phyloP scores from a whole-genome alignment of 2,888 invertebrate genomes.

The Ecdyonurus torrentis region DNA sequence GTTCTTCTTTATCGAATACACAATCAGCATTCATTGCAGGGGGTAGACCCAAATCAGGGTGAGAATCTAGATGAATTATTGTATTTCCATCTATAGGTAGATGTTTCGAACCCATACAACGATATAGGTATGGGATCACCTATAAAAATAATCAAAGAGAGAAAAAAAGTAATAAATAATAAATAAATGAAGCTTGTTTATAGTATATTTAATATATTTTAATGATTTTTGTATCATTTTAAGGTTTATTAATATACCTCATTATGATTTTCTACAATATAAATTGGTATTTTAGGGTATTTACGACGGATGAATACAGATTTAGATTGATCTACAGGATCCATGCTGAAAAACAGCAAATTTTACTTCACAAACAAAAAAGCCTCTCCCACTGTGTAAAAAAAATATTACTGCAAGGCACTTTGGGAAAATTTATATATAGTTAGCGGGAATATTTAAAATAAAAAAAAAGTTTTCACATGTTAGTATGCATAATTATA shows the following conservation, averaged over 20 bases:
- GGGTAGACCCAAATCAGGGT: constrained; percentile 80
- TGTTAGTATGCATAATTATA: too few relatives aligned
- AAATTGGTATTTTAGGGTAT: constrained; percentile 51
- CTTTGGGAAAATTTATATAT: background rate
- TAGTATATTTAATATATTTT: background rate
- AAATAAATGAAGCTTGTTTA: background rate
- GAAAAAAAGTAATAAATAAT: background rate
- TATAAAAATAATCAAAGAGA: constrained; percentile 11
- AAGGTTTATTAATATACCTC: constrained; percentile 29
- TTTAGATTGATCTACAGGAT: background rate
- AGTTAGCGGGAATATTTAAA: background rate
- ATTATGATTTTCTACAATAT: constrained; percentile 64
- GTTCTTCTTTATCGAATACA: constrained; percentile 52
- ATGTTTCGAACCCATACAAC: constrained; percentile 62
- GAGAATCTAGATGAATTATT: constrained; percentile 78
- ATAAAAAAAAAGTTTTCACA: too few relatives aligned
- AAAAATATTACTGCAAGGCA: background rate
- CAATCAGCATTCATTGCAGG: constrained; percentile 54
- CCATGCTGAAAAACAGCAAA: background rate
- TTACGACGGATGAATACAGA: constrained; percentile 13
- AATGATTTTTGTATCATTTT: background rate
- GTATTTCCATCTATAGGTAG: constrained; percentile 58
- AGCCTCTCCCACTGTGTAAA: background rate
- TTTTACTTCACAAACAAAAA: background rate
- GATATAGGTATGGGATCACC: constrained; percentile 55